These are phyloP conservation scores for Philopotamus ludificatus DNA, from an alignment of 1,140 invertebrate species.

Conservation along the genomic window DNA sequence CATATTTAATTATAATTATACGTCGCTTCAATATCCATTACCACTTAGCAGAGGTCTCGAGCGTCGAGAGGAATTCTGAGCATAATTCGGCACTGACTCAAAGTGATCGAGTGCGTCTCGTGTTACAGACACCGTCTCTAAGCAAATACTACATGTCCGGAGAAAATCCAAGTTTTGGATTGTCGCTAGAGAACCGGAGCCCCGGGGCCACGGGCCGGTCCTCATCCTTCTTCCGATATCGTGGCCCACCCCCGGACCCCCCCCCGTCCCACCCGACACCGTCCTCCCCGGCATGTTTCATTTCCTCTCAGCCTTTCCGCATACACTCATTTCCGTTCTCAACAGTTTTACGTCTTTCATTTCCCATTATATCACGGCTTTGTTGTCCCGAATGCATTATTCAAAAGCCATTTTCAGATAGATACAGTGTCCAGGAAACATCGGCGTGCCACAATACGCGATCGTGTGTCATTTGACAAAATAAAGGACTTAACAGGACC, in stretches of 20 bases:
- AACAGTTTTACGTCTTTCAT: constrained; percentile 34
- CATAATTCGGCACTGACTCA: too few species aligned
- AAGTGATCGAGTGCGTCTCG: not conserved
- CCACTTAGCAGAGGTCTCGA: too few species aligned
- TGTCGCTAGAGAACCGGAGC: constrained; percentile 5
- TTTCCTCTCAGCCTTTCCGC: constrained; percentile 37
- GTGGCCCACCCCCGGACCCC: constrained; percentile 6
- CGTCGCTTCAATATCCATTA: too few species aligned
- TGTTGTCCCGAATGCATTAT: constrained; percentile 31
- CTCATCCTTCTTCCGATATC: not conserved
- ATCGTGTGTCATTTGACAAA: too few species aligned
- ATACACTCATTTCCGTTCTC: constrained; percentile 36
- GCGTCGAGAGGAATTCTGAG: too few species aligned
- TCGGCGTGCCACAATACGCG: constrained; percentile 1
- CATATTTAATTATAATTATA: too few species aligned
- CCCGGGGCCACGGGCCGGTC: not conserved
- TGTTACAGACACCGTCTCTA: not conserved
- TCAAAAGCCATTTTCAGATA: constrained; percentile 29
- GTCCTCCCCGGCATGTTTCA: constrained; percentile 27
- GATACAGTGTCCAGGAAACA: constrained; percentile 27
- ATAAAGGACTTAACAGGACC: too few species aligned
- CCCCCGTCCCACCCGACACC: not conserved
- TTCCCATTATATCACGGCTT: constrained; percentile 34
- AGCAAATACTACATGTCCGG: not conserved
- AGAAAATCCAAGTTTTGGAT: not conserved